Evolutionary conservation across 2,797 vertebrate species (phyloP), one percentile per base, ranked within the genome.

Genomic region (Artibeus jamaicensis): DNA sequence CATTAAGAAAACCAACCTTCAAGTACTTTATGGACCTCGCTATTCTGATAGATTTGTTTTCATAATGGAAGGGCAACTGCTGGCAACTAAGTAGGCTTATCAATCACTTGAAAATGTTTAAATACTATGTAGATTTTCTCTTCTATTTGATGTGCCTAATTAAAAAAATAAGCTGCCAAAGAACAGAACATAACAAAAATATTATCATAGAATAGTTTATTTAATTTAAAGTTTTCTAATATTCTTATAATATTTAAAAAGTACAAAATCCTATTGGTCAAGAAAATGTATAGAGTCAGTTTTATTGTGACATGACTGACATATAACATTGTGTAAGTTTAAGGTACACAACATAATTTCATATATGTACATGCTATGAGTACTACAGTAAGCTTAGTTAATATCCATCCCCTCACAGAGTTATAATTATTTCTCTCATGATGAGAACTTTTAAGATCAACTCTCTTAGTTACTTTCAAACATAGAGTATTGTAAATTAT

Each of bases 161-260:
- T 86, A 48, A 21, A 70, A 84, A 76, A 73, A 81, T 37, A 55
- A 84, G 21, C 22, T n/a, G 8, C 9, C 50, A 88, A 94, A 74
- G 34, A 84, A 48, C 15, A 84, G n/a, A 94, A 95, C 86, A 42
- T 21, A 76, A 71, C 8, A 24, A 91, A 94, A 91, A 34, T 29
- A 87, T 44, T 76, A n/a, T 6, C 26, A 89, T 53, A 55, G 4
- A 87, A 67, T 46, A 5, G 46, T 11, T 11, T 84, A 79, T 77
- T n/a, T 39, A 46, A 46, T 88, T 90, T 77, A 79, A 91, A 86
- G 22, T 68, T 91, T 89, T 87, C 8, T 19, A 46, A 57, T 86
- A 87, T 83, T 87, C 44, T 89, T 95, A 6, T 2, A 87, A 65
- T 81, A 94, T 44, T 89, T 79, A 9, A 48, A 88, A 87, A 71